Conservation (phyloP, 2,797 vertebrate species). For the Cichlasoma orientale region DNA sequence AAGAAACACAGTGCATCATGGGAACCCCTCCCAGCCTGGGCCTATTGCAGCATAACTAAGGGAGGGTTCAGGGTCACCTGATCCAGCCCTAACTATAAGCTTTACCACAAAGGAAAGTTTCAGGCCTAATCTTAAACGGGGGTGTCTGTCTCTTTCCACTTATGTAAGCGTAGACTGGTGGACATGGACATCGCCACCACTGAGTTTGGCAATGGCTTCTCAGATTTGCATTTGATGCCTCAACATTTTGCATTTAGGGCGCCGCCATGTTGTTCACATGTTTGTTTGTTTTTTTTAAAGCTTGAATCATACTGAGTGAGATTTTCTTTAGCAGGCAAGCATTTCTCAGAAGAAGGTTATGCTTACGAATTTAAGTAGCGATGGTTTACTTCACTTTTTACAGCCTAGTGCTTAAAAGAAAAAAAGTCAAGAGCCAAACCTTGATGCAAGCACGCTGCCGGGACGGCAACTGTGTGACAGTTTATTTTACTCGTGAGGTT, state of each 20-base stretch:
- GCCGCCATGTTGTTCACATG: neutral
- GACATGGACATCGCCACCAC: neutral
- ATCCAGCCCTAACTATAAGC: too few species aligned
- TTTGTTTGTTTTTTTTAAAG: neutral
- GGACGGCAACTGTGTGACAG: neutral
- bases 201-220: too few species aligned
- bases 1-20: too few species aligned
- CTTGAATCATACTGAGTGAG: neutral
- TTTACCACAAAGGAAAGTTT: too few species aligned
- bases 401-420: neutral
- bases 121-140: too few species aligned
- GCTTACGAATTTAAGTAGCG: neutral
- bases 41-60: too few species aligned
- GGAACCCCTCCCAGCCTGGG: too few species aligned
- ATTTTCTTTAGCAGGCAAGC: neutral
- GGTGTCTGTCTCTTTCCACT: too few species aligned
- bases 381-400: neutral
- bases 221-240: neutral
- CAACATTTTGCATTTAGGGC: neutral
- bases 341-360: neutral
- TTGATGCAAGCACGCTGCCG: neutral
- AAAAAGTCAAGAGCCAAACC: neutral
- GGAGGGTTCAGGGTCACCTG: too few species aligned
- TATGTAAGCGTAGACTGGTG: neutral
- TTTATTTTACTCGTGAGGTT: neutral